Evolutionary conservation across 2,888 invertebrate species (phyloP).

Genomic region (Melinopterus prodromus): DNA sequence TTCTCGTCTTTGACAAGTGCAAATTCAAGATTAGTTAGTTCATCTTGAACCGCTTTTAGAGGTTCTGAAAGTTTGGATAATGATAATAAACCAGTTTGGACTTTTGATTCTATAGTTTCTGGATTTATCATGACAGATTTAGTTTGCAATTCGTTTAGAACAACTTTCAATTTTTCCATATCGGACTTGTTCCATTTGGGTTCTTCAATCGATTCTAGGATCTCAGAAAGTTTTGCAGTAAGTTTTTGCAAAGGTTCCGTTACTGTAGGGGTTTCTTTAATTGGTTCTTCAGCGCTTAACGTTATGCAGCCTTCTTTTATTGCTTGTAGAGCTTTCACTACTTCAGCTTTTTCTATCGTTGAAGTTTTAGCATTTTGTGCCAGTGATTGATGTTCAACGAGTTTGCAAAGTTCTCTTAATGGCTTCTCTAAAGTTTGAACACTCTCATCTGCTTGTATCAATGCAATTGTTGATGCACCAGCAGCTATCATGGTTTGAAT

Average conservation of each 20-base stretch:
- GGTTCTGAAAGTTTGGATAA: conserved; percentile 39
- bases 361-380: neutral
- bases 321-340: conserved; percentile 18
- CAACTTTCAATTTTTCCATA: conserved; percentile 27
- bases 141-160: neutral
- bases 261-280: neutral
- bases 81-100: conserved; percentile 27
- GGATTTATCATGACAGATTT: conserved; percentile 19
- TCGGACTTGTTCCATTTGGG: conserved; percentile 15
- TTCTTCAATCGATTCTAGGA: conserved; percentile 21
- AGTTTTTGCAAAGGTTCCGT: conserved; percentile 32
- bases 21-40: conserved; percentile 16
- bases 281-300: neutral
- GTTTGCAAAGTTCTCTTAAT: conserved; percentile 18
- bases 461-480: neutral
- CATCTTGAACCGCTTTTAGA: conserved; percentile 38
- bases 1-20: conserved; percentile 8
- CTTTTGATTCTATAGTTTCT: conserved; percentile 5
- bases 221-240: conserved; percentile 18
- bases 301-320: conserved; percentile 17
- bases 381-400: conserved; percentile 11
- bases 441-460: neutral
- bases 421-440: conserved; percentile 14
- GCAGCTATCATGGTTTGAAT: conserved; percentile 16
- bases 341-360: conserved; percentile 10